Conservation (phyloP, 2,797 vertebrate species). For the Synaphobranchus kaupii region DNA sequence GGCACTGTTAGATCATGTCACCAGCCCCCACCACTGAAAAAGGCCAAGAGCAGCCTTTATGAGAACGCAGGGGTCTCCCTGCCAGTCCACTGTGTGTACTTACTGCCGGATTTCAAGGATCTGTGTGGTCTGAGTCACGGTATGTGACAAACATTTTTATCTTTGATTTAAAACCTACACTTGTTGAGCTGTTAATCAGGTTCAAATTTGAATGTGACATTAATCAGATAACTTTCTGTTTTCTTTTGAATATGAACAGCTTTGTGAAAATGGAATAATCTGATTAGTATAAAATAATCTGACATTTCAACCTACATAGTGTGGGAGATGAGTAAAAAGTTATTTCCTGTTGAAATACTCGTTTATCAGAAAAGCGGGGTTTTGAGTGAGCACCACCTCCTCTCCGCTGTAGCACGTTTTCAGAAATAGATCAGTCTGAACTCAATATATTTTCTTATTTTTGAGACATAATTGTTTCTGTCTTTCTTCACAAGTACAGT, state of each 20-base stretch:
- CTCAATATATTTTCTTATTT: neutral
- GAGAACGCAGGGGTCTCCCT: neutral
- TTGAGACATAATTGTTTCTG: neutral
- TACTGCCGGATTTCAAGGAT: neutral
- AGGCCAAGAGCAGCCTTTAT: neutral
- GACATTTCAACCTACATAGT: neutral
- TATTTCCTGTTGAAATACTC: neutral
- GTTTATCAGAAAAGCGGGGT: neutral
- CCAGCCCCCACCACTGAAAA: neutral
- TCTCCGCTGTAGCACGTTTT: neutral
- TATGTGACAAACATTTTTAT: neutral
- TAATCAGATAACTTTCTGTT: neutral
- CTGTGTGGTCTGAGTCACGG: neutral
- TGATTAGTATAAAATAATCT: neutral
- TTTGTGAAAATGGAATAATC: neutral
- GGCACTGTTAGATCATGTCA: slow-evolving; percentile 12
- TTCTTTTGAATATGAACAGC: neutral
- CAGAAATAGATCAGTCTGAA: neutral
- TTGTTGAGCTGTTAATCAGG: neutral
- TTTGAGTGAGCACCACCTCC: neutral
- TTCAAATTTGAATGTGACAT: neutral
- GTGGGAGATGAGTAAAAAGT: neutral
- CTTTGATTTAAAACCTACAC: neutral
- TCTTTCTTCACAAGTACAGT: neutral
- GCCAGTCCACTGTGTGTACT: neutral